phyloP scores from a whole-genome alignment of 2,888 invertebrate species.

The Trichogramma evanescens region DNA sequence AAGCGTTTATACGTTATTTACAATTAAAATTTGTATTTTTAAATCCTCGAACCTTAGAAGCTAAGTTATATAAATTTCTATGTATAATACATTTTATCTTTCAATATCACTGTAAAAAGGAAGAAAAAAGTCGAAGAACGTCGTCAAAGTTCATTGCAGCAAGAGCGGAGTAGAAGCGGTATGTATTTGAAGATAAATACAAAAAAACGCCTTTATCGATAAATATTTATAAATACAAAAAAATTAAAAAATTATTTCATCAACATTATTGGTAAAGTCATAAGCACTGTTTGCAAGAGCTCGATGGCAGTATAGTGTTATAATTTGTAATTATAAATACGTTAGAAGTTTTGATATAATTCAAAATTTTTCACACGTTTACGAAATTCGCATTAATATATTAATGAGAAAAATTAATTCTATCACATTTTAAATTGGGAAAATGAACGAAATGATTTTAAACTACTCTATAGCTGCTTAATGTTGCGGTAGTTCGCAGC shows the following conservation, averaged over 20 bases:
- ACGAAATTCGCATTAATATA: no score
- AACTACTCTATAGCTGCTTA: no score
- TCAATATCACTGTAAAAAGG: conserved; percentile 7
- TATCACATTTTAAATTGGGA: no score
- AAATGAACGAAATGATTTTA: no score
- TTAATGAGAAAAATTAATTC: no score
- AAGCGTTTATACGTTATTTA: conserved; percentile 23
- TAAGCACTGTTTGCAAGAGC: conserved; percentile 9
- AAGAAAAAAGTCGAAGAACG: conserved; percentile 1
- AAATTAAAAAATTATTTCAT: conserved; percentile 4
- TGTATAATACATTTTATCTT: conserved; percentile 5
- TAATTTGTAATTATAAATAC: background rate
- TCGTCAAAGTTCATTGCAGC: background rate
- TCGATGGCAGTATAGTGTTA: conserved; percentile 14
- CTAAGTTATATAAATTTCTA: conserved; percentile 6
- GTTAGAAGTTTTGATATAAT: no score
- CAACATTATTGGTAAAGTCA: conserved; percentile 5
- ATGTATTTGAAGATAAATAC: background rate
- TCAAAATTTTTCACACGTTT: no score
- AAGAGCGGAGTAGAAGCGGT: no score
- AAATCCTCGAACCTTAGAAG: conserved; percentile 16
- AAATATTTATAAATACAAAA: background rate
- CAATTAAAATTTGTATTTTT: conserved; percentile 20
- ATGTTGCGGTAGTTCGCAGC: no score
- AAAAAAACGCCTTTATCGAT: background rate